Base-by-base conservation (phyloP, 2,797 vertebrate species). In the Staurois parvus region DNA sequence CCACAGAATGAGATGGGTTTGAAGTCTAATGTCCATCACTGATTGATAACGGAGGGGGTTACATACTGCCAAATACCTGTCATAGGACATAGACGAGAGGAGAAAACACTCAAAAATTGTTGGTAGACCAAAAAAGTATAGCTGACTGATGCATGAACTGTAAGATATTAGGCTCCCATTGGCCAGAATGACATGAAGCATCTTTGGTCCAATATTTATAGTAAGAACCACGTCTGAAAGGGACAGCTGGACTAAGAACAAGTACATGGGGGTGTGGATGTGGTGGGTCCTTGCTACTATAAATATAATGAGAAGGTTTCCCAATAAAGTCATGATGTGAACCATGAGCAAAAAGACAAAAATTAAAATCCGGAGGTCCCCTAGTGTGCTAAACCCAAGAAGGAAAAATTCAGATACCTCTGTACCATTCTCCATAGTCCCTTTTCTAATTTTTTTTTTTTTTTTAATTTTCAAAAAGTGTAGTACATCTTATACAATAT, bases 11-110 rank as follows among this genome's bases (percentile, higher is more conserved):
- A 76, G 42, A 52, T 15, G 21, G 28, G 26, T 29, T 29, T 48
- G 52, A 29, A 76, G 13, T 2, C 13, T 29, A 6, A 19, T 4
- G 8, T 28, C 45, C 73, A 76, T 76, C 11, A 76, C 13, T 12
- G 42, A 7, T 26, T 13, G 29, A 32, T 76, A 76, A 52, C 15
- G 42, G n/a, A 76, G 24, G 3, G 73, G 73, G 3, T 76, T 76
- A 32, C 73, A 76, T 11, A 76, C 26, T 32, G 72, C 72, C 21
- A 73, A 42, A 24, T 73, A 73, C 26, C 72, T 21, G 6, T 73
- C 72, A 11, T 73, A 73, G 72, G 72, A 73, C 72, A 73, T 73
- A 24, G 45, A 40, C 10, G 72, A 45, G 40, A 74, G 72, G 34
- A 74, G n/a, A 12, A 74, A 45, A 45, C 72, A 74, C n/a, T 74